These are phyloP conservation scores for Syngnathus typhle DNA, from an alignment of 2,113 vertebrate species.

Conservation along the genomic window DNA sequence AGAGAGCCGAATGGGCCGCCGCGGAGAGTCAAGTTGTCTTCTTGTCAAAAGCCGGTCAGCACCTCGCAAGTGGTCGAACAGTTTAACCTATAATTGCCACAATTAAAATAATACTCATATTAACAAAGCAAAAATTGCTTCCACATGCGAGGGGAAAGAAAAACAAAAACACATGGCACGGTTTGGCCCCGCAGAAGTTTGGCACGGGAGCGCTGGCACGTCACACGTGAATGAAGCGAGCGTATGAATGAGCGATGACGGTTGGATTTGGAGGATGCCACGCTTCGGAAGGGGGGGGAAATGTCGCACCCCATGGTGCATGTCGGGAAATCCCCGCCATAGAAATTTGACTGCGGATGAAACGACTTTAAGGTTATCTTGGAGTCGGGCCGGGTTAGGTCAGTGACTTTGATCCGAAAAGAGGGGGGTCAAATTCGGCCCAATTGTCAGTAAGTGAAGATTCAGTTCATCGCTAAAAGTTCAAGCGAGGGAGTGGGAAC, in stretches of 20 bases:
- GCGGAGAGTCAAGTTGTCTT: constrained; percentile 51
- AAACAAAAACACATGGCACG: constrained; percentile 60
- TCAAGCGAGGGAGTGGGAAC: constrained; percentile 34
- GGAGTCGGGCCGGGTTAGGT: neutral
- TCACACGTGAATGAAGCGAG: constrained; percentile 49
- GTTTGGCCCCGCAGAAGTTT: constrained; percentile 40
- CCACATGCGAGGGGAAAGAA: constrained; percentile 67
- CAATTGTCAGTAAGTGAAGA: neutral
- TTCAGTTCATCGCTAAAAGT: constrained; percentile 28
- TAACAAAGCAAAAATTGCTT: constrained; percentile 75
- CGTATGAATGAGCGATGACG: constrained; percentile 36
- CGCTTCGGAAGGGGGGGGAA: neutral
- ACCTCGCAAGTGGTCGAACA: constrained; percentile 64
- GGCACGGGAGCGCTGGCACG: constrained; percentile 43
- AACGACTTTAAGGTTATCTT: constrained; percentile 28
- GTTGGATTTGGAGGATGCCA: constrained; percentile 11
- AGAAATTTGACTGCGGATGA: constrained; percentile 25
- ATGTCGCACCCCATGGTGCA: constrained; percentile 20
- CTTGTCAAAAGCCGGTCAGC: constrained; percentile 57
- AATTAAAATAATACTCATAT: constrained; percentile 77
- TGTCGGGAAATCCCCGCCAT: constrained; percentile 46
- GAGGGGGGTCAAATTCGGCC: neutral
- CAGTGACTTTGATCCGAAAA: neutral
- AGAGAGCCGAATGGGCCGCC: constrained; percentile 18
- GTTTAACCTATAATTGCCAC: constrained; percentile 76